A percentile compares a stretch with the other conserved stretches of the same genome.
Evolutionary conservation across 2,888 invertebrate species (phyloP).

Genomic region (Synanthedon myopaeformis): DNA sequence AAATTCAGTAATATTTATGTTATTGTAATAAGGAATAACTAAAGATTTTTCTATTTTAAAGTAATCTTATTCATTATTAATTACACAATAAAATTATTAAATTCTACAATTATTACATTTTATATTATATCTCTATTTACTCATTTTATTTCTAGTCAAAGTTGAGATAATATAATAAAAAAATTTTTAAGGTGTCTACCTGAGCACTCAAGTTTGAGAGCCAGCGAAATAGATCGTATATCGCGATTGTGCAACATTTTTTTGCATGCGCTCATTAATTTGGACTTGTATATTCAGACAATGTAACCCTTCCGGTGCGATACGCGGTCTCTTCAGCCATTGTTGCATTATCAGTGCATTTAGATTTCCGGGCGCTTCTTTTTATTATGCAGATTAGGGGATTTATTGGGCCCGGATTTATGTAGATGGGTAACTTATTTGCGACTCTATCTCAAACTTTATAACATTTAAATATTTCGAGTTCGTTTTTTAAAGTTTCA

Average conservation of each 20-base stretch:
- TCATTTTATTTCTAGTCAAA: no score
- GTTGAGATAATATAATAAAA: neutral
- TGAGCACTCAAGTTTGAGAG: constrained; percentile 35
- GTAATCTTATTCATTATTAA: no score
- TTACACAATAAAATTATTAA: no score
- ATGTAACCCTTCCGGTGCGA: constrained; percentile 52
- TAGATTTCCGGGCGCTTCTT: constrained; percentile 55
- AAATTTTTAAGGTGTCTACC: neutral
- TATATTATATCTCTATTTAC: no score
- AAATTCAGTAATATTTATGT: no score
- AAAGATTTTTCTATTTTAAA: no score
- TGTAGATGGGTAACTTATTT: constrained; percentile 24
- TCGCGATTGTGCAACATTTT: constrained; percentile 61
- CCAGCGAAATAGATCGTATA: constrained; percentile 44
- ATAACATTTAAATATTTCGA: neutral
- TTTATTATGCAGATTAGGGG: constrained; percentile 66
- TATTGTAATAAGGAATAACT: no score
- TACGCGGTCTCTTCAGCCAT: constrained; percentile 37
- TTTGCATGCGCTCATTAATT: constrained; percentile 65
- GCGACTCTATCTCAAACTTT: neutral
- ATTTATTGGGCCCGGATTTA: constrained; percentile 49
- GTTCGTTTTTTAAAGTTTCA: no score
- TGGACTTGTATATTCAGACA: constrained; percentile 58
- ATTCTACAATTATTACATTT: no score
- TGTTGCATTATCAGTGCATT: constrained; percentile 55